A percentile compares a stretch with the other conserved stretches of the same genome.
Conservation (phyloP, 2,113 vertebrate genomes). For the Nothoprocta perdicaria region DNA sequence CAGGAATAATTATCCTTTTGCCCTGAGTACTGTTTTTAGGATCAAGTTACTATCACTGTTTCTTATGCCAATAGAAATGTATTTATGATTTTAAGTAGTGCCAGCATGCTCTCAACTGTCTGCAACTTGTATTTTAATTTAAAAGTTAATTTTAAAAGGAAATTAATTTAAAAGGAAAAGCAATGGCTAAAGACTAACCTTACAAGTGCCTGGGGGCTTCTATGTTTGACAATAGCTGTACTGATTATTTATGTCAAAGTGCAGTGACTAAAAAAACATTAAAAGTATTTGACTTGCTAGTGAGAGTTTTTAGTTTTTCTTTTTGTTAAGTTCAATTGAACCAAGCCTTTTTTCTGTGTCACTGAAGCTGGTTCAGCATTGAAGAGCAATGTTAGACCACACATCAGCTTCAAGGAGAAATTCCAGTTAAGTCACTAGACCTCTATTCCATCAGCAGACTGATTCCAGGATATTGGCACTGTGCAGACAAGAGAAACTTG, state of each 20-base stretch:
- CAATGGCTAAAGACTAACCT: background rate
- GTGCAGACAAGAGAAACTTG: background rate
- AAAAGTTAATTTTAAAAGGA: no score
- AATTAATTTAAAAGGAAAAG: constrained; percentile 8
- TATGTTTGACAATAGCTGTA: background rate
- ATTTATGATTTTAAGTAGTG: background rate
- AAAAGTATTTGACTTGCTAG: background rate
- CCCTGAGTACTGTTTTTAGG: constrained; percentile 37
- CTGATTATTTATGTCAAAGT: background rate
- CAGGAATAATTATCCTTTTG: constrained; percentile 18
- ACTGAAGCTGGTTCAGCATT: background rate
- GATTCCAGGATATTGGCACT: background rate
- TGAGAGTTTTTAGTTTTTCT: background rate
- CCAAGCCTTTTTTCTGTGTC: background rate
- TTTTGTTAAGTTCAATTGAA: background rate
- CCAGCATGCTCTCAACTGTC: background rate
- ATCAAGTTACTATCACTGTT: background rate
- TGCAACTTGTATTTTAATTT: background rate
- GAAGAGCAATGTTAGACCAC: background rate
- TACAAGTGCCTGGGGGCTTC: background rate
- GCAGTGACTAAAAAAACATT: background rate
- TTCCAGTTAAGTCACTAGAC: background rate
- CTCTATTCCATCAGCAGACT: background rate
- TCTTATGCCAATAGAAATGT: background rate
- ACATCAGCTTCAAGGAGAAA: background rate